phyloP scores from a whole-genome alignment of 2,888 invertebrate genomes.

The Schizotus pectinicornis region DNA sequence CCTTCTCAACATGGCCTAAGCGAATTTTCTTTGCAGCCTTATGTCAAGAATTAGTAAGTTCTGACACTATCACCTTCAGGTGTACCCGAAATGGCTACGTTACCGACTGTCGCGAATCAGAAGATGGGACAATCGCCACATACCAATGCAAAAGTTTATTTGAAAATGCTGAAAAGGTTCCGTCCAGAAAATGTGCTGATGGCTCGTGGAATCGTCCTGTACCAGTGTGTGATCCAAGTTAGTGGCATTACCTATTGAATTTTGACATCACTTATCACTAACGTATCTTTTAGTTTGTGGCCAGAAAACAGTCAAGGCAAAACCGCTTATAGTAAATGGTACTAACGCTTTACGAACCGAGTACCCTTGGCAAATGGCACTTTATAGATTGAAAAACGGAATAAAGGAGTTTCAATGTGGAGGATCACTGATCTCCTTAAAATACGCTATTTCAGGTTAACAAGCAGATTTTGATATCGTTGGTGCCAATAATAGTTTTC shows the following conservation, averaged over 20 bases:
- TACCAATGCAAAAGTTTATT: no score
- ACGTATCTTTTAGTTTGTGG: slow-evolving; percentile 48
- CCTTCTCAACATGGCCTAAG: no score
- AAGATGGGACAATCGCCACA: no score
- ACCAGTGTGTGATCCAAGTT: slow-evolving; percentile 48
- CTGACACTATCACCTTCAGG: no score
- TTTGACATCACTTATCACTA: not conserved
- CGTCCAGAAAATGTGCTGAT: no score
- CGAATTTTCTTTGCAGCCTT: no score
- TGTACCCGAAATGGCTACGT: no score
- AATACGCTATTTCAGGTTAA: slow-evolving; percentile 47
- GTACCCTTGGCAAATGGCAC: slow-evolving; percentile 52
- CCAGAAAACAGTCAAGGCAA: slow-evolving; percentile 41
- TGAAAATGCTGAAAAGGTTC: no score
- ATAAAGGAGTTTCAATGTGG: slow-evolving; percentile 39
- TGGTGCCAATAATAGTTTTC: not conserved
- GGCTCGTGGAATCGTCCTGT: slow-evolving; percentile 5
- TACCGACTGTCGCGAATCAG: no score
- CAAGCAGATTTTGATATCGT: not conserved
- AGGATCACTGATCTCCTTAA: slow-evolving; percentile 46
- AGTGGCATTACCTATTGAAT: slow-evolving; percentile 3
- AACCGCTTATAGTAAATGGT: slow-evolving; percentile 45
- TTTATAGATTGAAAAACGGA: slow-evolving; percentile 35
- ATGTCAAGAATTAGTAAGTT: no score
- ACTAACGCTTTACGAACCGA: slow-evolving; percentile 40